phyloP scores from a whole-genome alignment of 2,113 vertebrate species.

The Elgaria multicarinata region DNA sequence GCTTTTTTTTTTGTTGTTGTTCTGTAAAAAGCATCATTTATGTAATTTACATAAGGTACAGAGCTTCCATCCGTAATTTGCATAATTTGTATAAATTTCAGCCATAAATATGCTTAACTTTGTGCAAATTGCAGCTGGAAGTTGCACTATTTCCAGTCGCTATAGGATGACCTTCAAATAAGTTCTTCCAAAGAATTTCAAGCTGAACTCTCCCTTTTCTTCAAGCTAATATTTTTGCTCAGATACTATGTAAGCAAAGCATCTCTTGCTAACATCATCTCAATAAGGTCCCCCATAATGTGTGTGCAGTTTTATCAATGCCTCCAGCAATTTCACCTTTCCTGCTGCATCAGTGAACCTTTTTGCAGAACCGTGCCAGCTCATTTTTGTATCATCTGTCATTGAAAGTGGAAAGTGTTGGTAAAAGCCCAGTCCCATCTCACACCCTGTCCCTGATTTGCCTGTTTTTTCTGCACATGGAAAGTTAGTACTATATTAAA shows the following conservation, averaged over 20 bases:
- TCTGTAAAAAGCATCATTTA: no score
- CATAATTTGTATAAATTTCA: no score
- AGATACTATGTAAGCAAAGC: neutral
- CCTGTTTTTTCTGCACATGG: neutral
- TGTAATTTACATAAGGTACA: no score
- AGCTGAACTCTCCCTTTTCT: neutral
- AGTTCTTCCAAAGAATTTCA: neutral
- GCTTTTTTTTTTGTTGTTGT: no score
- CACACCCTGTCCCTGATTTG: neutral
- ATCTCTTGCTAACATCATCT: slow-evolving; percentile 1
- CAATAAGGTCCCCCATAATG: neutral
- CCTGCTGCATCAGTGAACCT: neutral
- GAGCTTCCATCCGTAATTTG: no score
- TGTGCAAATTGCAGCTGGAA: no score
- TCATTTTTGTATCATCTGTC: neutral
- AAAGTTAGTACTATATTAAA: neutral
- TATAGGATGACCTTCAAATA: neutral
- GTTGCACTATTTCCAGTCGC: no score
- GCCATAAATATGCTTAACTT: no score
- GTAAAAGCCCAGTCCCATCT: neutral
- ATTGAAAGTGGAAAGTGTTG: neutral
- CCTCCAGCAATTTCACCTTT: slow-evolving; percentile 4
- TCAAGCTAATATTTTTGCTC: neutral
- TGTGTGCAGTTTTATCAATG: slow-evolving; percentile 5
- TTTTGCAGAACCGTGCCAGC: neutral